Evolutionary conservation across 2,113 vertebrate species (phyloP), one percentile per base, ranked within the genome.

Genomic region (Stercorarius parasiticus): DNA sequence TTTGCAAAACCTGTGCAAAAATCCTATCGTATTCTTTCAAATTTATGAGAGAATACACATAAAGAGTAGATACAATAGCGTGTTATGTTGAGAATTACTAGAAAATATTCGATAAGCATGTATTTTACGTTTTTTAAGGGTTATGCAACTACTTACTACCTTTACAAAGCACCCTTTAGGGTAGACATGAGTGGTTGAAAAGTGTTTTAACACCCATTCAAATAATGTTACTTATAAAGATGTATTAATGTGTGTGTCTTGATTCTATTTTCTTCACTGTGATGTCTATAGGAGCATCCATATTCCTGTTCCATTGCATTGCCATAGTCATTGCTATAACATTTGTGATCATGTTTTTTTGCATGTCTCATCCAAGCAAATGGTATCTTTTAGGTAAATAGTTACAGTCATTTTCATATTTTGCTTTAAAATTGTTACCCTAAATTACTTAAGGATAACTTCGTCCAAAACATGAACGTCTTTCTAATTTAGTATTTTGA

Each of bases 1-100:
- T 14, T 9, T 27, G 64, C 64, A 30, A 13, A 19, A 29, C 40
- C 62, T 3, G 25, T 7, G 34, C 32, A 11, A 36, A 30, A 21
- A 2, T 7, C 36, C 0, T 30, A 4, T 3, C 30, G 17, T 7
- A 2, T 4, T 9, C 20, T 10, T 62, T 22, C 11, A 15, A 3
- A 7, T 36, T 83, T 62, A 32, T 3, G 30, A 47, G 10, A 5
- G 84, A 66, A 45, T 5, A 15, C n/a, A 3, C 56, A 4, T 36
- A 17, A 53, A 14, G 17, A 18, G 34, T 13, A 34, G 53, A 7
- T 49, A 5, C 9, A 9, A 6, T 19, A 32, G 27, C 0, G 2
- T 42, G 4, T 40, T 34, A 8, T 20, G 25, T 1, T 8, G 17
- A 52, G 11, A 83, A 26, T 40, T 15, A 3, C 15, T 12, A 19